A percentile compares a stretch with the other conserved stretches of the same genome.
Conservation (phyloP, 2,113 vertebrate species). For the Corythornis cristatus region DNA sequence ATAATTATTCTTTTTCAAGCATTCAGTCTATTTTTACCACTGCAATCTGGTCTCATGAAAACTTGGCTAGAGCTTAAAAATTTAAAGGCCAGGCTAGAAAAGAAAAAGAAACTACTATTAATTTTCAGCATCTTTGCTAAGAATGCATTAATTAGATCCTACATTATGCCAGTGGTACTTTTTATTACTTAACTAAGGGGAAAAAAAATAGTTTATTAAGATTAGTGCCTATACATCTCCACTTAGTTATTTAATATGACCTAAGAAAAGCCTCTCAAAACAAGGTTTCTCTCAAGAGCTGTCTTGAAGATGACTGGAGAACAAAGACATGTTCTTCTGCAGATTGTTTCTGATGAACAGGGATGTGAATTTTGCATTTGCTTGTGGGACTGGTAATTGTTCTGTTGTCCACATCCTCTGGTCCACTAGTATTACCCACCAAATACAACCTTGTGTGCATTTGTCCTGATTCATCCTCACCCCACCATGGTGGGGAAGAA, state of each 20-base stretch:
- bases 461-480: background rate
- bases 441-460: background rate
- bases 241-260: background rate
- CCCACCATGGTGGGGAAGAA: background rate
- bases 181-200: background rate
- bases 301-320: background rate
- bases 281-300: background rate
- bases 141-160: conserved; percentile 34
- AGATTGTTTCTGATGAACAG: background rate
- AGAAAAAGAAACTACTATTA: conserved; percentile 2
- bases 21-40: conserved; percentile 36
- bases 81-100: conserved; percentile 44
- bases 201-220: background rate
- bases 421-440: background rate
- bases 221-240: background rate
- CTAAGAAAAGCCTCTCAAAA: background rate
- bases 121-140: conserved; percentile 19
- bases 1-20: conserved; percentile 17
- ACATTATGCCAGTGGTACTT: background rate
- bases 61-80: conserved; percentile 46
- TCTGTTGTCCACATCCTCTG: background rate
- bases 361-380: background rate
- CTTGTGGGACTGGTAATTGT: background rate
- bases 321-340: background rate
- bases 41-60: conserved; percentile 56